Base-by-base conservation (phyloP, 1,140 invertebrate genomes). In the Bombus picipes region DNA sequence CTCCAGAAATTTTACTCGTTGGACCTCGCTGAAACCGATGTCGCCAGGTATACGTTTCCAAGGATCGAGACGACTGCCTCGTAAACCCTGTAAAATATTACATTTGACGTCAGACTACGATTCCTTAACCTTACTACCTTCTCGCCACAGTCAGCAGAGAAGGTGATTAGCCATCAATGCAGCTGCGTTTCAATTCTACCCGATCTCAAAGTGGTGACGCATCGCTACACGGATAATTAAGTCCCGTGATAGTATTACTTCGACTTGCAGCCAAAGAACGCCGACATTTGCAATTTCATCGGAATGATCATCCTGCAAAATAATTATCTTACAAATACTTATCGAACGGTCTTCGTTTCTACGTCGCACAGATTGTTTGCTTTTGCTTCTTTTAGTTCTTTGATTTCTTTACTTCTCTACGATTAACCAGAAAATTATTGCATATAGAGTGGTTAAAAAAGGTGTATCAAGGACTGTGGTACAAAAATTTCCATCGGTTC, bases 31-130 rank as follows among this genome's bases (percentile, higher is more conserved):
- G 73, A 34, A 59, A 74, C 72, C 74, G 80, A 81, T 87, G 86
- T 90, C 71, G 71, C 47, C 79, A 80, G 88, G 77, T 86, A 90
- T 86, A 88, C 77, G 37, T 90, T 83, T 80, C 89, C 78, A 85
- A 83, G 83, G 71, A 84, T 90, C 82, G 88, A 85, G 88, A 85
- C 89, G 89, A 90, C 89, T 91, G 89, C 34, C 91, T 93, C 93
- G 92, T 94, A 93, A 94, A 94, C 78, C 74, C 74, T 62, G 66
- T 91, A 87, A 93, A 93, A 92, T 94, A 94, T 93, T 91, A 80
- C 88, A 85, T 90, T 88, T 90, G 78, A 68, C 68, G 86, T 68
- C 47, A 78, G 80, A 59, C 89, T 39, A 10, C 81, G 81, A 87
- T 84, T 85, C 86, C 86, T 87, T 85, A 89, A 89, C 79, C 86